Evolutionary conservation across 2,888 invertebrate species (phyloP), one percentile per base, ranked within the genome.

Genomic region (Tuta absoluta): DNA sequence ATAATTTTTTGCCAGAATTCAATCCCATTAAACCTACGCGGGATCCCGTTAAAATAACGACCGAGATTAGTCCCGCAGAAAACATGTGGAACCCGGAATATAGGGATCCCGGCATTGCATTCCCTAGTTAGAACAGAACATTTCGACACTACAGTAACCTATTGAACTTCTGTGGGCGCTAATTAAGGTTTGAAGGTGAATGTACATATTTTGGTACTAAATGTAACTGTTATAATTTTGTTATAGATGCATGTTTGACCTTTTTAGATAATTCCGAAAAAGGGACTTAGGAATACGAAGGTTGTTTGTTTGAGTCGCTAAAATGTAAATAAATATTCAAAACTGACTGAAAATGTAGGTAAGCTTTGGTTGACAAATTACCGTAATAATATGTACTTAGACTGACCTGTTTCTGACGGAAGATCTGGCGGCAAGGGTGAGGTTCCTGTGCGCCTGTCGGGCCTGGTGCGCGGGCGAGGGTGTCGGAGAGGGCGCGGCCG

Each of bases 381-480:
- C 4, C n/a, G n/a, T 45, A 11, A 3, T 37, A 49, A 41, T 62
- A 57, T 63, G 28, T 37, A 59, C 19, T 62, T 51, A 19, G 45
- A 86, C 89, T 87, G 77, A 91, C 91, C 91, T 91, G 85, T 91
- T 91, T 77, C 91, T 81, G 67, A 91, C 82, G 53, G 90, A 85
- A 69, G 87, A 82, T 65, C 91, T 82, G 71, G 87, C 81, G 56
- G 91, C 84, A 64, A 91, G 88, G 76, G 91, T 89, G 73, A 89
- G 84, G 73, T 91, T 90, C 81, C 90, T 85, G 69, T 81, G 87
- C 66, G 87, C 88, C 60, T 87, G 81, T 33, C 85, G 81, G 88
- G 86, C 93, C 71, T 93, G 92, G 69, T 94, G 86, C 62, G 94
- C 71, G 86, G 85, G 93, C 71, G 94, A 92, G 78, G 94, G 93